phyloP scores from a whole-genome alignment of 2,797 vertebrate genomes.

The Tachyglossus aculeatus region DNA sequence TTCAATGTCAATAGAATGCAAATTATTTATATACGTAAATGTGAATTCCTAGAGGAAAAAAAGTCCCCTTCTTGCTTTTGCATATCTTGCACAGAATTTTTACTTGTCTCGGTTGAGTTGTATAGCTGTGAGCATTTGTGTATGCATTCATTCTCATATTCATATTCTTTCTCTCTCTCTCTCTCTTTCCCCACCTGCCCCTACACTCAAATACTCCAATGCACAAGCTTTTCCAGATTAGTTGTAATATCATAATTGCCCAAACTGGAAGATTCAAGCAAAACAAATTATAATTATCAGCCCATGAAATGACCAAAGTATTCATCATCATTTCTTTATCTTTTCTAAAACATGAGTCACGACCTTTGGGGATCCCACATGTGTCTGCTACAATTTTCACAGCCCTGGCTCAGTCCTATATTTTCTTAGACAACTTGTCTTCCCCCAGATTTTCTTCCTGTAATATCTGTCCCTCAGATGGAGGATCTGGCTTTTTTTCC shows the following conservation, averaged over 20 bases:
- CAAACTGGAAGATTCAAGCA: neutral
- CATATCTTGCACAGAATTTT: too few relatives aligned
- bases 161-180: too few relatives aligned
- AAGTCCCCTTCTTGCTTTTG: too few relatives aligned
- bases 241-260: neutral
- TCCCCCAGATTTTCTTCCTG: neutral
- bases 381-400: neutral
- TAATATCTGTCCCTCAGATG: conserved; percentile 7
- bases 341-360: neutral
- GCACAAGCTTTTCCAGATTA: neutral
- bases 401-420: neutral
- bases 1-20: too few relatives aligned
- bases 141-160: too few relatives aligned
- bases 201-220: too few relatives aligned
- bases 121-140: too few relatives aligned
- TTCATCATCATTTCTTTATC: neutral
- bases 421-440: neutral
- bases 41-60: too few relatives aligned
- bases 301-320: neutral
- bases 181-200: too few relatives aligned
- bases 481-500: conserved; percentile 1
- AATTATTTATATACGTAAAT: too few relatives aligned
- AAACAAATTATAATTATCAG: neutral
- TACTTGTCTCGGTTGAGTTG: too few relatives aligned
- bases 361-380: neutral